These are phyloP conservation scores for Oplegnathus fasciatus DNA, from an alignment of 2,113 vertebrate genomes.

Conservation along the genomic window DNA sequence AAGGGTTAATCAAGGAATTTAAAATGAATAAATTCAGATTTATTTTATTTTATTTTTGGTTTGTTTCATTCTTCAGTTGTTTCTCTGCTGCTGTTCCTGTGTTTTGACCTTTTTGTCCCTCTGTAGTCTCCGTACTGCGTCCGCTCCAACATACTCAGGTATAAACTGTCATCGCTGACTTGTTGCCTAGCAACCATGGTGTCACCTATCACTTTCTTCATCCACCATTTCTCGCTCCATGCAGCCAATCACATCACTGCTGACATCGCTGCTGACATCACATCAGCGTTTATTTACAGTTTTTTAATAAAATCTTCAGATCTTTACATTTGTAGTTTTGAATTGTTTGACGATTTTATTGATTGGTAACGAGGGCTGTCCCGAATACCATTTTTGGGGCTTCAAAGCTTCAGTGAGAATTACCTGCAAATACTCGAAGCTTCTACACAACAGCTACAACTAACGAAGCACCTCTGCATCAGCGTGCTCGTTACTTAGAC, in stretches of 20 bases:
- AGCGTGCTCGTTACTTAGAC: too few species aligned
- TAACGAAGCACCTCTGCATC: too few species aligned
- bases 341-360: background rate
- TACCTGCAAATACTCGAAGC: too few species aligned
- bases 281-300: constrained; percentile 1
- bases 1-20: too few species aligned
- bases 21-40: background rate
- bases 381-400: too few species aligned
- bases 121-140: constrained; percentile 54
- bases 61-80: background rate
- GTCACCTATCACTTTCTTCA: constrained; percentile 40
- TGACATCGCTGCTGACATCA: constrained; percentile 52
- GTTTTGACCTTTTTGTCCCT: constrained; percentile 61
- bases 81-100: constrained; percentile 7
- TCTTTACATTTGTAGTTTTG: background rate
- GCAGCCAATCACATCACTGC: constrained; percentile 39
- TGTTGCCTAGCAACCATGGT: constrained; percentile 45
- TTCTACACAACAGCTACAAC: too few species aligned
- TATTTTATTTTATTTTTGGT: background rate
- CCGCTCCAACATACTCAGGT: constrained; percentile 60
- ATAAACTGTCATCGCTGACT: constrained; percentile 42
- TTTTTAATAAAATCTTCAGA: background rate
- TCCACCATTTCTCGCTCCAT: constrained; percentile 51
- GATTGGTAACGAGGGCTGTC: too few species aligned
- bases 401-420: too few species aligned